These are phyloP conservation scores for Butorides virescens DNA, from an alignment of 2,113 vertebrate genomes.

Conservation along the genomic window DNA sequence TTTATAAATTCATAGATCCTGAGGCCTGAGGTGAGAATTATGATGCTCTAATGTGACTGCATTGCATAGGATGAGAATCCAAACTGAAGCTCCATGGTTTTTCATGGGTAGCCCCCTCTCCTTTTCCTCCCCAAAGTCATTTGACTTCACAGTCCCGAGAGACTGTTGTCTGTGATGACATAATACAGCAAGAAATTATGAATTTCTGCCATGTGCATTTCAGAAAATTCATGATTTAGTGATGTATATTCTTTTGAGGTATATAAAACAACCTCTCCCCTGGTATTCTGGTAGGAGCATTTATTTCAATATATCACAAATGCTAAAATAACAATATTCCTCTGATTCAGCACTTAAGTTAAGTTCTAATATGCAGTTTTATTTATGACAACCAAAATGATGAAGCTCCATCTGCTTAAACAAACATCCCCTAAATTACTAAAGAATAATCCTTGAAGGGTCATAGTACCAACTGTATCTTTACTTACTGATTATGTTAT, in stretches of 20 bases:
- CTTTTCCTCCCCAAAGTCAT: neutral
- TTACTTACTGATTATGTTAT: neutral
- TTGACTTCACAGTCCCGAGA: neutral
- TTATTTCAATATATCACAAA: neutral
- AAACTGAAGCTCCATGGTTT: neutral
- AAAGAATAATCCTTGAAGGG: neutral
- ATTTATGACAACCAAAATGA: neutral
- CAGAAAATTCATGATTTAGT: neutral
- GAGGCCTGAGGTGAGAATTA: neutral
- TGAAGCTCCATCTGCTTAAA: neutral
- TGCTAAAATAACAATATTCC: neutral
- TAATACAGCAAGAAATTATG: neutral
- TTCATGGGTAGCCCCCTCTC: accelerated
- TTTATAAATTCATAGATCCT: neutral
- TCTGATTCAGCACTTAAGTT: neutral
- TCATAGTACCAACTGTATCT: neutral
- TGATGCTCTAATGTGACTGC: neutral
- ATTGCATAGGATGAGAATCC: neutral
- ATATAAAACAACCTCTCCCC: neutral
- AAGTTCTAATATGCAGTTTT: neutral
- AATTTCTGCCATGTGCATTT: neutral
- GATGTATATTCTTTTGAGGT: neutral
- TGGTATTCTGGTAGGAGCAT: neutral
- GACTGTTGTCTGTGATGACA: neutral
- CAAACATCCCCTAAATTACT: neutral